Conservation (phyloP, 2,888 invertebrate species). For the Lepas anatifera region DNA sequence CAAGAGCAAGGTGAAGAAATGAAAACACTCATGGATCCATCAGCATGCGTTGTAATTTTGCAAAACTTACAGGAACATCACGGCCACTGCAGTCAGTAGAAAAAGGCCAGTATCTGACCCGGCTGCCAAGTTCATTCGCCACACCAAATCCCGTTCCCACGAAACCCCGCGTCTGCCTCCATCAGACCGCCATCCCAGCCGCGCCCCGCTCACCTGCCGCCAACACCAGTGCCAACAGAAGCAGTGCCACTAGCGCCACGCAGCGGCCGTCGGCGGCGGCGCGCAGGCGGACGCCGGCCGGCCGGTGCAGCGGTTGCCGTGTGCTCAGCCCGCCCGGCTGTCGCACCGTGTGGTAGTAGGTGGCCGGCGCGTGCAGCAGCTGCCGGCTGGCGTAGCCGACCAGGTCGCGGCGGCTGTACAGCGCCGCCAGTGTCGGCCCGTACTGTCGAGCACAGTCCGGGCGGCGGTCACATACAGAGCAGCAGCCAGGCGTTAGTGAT, state of each 20-base stretch:
- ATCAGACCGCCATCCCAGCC: too few species aligned
- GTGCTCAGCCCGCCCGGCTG: neutral
- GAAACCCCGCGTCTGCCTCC: too few species aligned
- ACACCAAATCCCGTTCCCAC: too few species aligned
- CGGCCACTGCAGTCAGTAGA: too few species aligned
- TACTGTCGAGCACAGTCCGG: conserved; percentile 42
- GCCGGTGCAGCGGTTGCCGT: neutral
- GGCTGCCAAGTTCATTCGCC: too few species aligned
- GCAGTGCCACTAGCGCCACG: neutral
- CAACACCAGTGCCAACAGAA: neutral
- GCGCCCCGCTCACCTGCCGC: too few species aligned
- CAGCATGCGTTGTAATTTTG: too few species aligned
- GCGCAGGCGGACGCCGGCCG: neutral
- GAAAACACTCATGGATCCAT: too few species aligned
- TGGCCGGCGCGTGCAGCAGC: conserved; percentile 45
- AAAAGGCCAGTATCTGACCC: too few species aligned
- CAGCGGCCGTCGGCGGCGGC: neutral
- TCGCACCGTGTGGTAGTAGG: conserved; percentile 28
- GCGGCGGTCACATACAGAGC: neutral
- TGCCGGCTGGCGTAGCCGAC: conserved; percentile 50
- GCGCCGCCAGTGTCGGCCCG: conserved; percentile 46
- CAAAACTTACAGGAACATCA: too few species aligned
- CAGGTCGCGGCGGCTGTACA: conserved; percentile 52
- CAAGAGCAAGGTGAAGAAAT: too few species aligned
- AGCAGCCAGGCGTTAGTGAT: too few species aligned